Base-by-base conservation (phyloP, 2,113 vertebrate genomes). In the Penelope pileata region DNA sequence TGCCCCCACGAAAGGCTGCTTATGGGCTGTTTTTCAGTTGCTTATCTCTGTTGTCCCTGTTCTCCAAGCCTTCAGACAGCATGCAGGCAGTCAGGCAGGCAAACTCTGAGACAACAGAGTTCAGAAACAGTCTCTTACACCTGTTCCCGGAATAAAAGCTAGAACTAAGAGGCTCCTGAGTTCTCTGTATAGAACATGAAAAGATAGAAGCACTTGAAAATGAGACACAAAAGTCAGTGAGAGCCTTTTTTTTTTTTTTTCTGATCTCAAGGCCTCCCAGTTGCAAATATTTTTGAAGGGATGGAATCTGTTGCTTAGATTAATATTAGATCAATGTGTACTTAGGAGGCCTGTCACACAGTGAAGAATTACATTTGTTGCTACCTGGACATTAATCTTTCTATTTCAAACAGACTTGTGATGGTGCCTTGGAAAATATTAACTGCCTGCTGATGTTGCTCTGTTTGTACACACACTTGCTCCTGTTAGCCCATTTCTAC, bases 381-480 rank as follows among this genome's bases (percentile, higher is more conserved):
- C 32, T 59, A 15, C 14, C 21, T 48, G 50, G 14, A 7, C 13
- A 4, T 10, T 4, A 45, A 5, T 47, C 50, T 73, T 59, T 38
- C 16, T 77, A 56, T 91, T 58, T 26, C 1, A 1, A 86, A 54
- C 0, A 2, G 23, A 9, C 6, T 3, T n/a, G 34, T 64, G 62
- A 40, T 36, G 21, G 27, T 13, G 9, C 27, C 8, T 4, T 17
- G 81, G 60, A 64, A 76, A 75, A 64, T 18, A 19, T 51, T 64
- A 47, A 42, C 19, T 40, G 27, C 17, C 9, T 56, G 30, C 67
- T 34, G 67, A 17, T 63, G 16, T 9, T 81, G 27, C 29, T 66
- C 69, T n/a, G 36, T 36, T 12, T 64, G 22, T 0, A 1, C 38
- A 10, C 3, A 22, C 1, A 0, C 9, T 82, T 72, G 10, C 51